Evolutionary conservation across 2,888 invertebrate species (phyloP).

Genomic region (Isoperla grammatica): DNA sequence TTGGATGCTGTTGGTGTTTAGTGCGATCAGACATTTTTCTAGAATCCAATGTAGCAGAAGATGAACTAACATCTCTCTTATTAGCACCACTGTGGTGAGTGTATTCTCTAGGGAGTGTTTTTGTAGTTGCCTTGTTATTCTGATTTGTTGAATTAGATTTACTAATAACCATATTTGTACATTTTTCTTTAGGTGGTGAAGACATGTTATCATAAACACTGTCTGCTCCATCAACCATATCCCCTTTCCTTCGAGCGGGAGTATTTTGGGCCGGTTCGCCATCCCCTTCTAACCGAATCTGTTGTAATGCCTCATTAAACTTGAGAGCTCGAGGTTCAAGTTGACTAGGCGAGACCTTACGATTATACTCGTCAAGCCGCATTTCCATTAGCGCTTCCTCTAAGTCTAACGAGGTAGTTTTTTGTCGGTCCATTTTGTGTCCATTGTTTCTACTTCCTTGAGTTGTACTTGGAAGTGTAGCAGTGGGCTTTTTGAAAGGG

Average conservation of each 20-base stretch:
- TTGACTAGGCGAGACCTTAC: conserved; percentile 18
- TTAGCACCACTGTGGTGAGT: not conserved
- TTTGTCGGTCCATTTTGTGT: no score
- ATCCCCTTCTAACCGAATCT: conserved; percentile 37
- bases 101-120: conserved; percentile 25
- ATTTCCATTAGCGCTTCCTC: conserved; percentile 54
- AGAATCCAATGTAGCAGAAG: conserved; percentile 24
- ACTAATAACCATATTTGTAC: conserved; percentile 5
- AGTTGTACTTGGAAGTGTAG: not conserved
- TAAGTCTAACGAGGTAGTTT: conserved; percentile 45
- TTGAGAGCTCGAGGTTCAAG: conserved; percentile 42
- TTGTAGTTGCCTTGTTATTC: conserved; percentile 17
- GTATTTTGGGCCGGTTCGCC: conserved; percentile 3
- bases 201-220: conserved; percentile 30
- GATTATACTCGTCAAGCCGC: conserved; percentile 43
- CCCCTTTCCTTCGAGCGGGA: not conserved
- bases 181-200: conserved; percentile 25
- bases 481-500: not conserved
- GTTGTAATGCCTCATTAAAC: conserved; percentile 49
- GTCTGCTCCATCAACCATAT: conserved; percentile 18
- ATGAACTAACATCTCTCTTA: conserved; percentile 12
- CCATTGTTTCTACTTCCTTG: conserved; percentile 17
- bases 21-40: conserved; percentile 17
- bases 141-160: conserved; percentile 9
- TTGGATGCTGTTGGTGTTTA: not conserved